Evolutionary conservation across 2,888 invertebrate species (phyloP), one percentile per base, ranked within the genome.

Genomic region (Pogonocherus hispidulus): DNA sequence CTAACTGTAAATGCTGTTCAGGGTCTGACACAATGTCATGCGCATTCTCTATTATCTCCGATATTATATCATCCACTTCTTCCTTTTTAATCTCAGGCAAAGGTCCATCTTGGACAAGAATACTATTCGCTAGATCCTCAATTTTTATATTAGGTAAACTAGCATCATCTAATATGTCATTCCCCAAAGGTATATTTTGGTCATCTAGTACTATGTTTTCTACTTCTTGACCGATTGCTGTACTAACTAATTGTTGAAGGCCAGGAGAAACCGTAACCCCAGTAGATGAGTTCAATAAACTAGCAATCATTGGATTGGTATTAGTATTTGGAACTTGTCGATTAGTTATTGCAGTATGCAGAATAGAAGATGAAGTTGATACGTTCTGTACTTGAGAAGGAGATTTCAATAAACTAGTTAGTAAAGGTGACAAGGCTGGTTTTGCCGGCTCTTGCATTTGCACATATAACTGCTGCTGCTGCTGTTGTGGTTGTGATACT

Each of bases 321-420:
- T 73, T 76, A 27, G 63, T 74, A 49, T 74, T 60, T 0, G 83
- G 81, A 63, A 86, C 83, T 11, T 84, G 82, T 47, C 86, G 84
- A 54, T 85, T 85, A 0, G 84, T 84, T 41, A 85, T 85, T 5
- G 84, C 85, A 3, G 84, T 82, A 71, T 86, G 86, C 52, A 85
- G 74, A 62, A 86, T 85, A 2, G 85, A 84, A 83, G 47, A 88
- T 82, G 82, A 79, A 16, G n/a, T 87, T 72, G 79, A 57, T 1
- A 74, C 76, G 76, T 80, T 79, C 71, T 86, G 84, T 16, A 86
- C 83, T 60, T 89, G 89, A 23, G 89, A 89, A 0, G 90, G 90
- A 49, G 92, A 92, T 83, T 95, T 94, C 3, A 96, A 86, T 37
- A 96, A 87, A 51, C 95, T 95, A 6, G 96, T 95, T 52, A 96